Base-by-base conservation (phyloP, 2,888 invertebrate species). In the Nebria salina region DNA sequence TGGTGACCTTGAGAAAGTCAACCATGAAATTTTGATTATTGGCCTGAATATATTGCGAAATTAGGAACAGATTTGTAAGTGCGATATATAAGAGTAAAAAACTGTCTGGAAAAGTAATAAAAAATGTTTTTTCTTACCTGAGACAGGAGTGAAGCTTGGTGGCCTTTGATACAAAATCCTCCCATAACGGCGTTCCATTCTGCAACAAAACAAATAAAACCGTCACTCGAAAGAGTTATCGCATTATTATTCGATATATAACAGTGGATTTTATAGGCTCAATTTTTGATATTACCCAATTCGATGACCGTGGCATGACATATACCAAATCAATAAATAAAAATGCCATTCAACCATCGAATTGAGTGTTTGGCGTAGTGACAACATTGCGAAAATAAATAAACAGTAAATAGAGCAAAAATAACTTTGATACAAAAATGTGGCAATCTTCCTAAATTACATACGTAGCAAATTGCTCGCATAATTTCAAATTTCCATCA, bases 181-280 rank as follows among this genome's bases (percentile, higher is more conserved):
- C 98, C 97, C 97, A 98, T 87, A 97, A 91, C 81, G 97, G 97
- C 85, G 97, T 93, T 86, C 97, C 96, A 90, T 94, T 96, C 98
- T 98, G 94, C 85, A 94, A 93, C 86, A 87, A 89, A 87, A 87
- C 86, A 87, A 85, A 84, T 85, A 83, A 74, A 54, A 54, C 4
- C 54, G 8, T 54, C 54, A 54, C 11, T 13, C 54, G 0, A 20
- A 81, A 82, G 83, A 68, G 6, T 68, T 25, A 68, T 68, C 68
- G 26, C 9, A 11, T 54, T 54, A 54, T 54, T 54, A 54, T 54
- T 54, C 54, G 54, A 13, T 54, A 54, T 5, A 34, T 34, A 34
- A 13, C 54, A 54, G 54, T 54, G 54, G 8, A 54, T 54, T 54
- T 54, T 54, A 54, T 54, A 13, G 54, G 13, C 4, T 8, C 54